Base-by-base conservation (phyloP, 2,888 invertebrate species). In the Philonicus albiceps region DNA sequence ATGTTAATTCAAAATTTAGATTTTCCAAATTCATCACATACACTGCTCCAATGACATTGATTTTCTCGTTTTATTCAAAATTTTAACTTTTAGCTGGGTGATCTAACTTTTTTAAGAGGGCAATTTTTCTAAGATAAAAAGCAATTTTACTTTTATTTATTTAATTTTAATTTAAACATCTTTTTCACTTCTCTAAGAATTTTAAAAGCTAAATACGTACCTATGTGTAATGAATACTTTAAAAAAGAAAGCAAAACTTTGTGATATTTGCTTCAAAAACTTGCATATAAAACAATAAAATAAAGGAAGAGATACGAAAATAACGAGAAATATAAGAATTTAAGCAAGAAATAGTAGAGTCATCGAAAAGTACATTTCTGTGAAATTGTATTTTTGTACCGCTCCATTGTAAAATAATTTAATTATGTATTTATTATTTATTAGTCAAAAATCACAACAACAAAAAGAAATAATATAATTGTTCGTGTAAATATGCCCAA, bases 191-290 rank as follows among this genome's bases (percentile, higher is more conserved):
- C 11, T 64, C 11, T 8, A 8, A 64, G 64, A 64, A 1, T 64
- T 11, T 19, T 64, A 19, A 64, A 64, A 22, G 11, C 19, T 64
- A 11, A 64, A 64, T 22, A 43, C 13, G 16, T 43, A 49, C 49
- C n/a, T 49, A 27, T 27, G 22, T 64, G 22, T 64, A 64, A 64
- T 22, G 88, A 90, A 91, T 87, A 74, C 31, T 74, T 74, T n/a
- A n/a, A n/a, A n/a, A 11, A 30, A 13, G 3, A 31, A 22, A 19
- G 19, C 16, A 74, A 37, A 74, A 4, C n/a, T 7, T 74, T 74
- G 74, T 74, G 74, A 74, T 74, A 74, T 74, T 64, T 64, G 64
- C 64, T 64, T 64, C 27, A 64, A 64, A 27, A 19, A 22, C 0
- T 27, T 27, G 22, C 64, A 22, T 3, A 8, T n/a, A 22, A 64